Base-by-base conservation (phyloP, 2,797 vertebrate species). In the Crocidura indochinensis region DNA sequence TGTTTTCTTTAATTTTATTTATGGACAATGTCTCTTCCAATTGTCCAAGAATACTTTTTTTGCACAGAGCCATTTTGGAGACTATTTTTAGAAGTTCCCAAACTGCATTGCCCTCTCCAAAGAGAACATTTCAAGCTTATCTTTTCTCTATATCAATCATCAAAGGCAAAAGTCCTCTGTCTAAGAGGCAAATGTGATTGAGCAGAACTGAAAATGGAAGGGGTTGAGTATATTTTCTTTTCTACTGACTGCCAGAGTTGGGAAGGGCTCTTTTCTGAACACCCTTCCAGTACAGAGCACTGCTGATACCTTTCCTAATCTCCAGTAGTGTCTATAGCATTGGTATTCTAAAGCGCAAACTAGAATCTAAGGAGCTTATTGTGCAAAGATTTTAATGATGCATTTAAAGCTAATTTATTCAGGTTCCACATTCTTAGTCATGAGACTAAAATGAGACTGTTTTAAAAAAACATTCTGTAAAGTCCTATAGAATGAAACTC, bases 1-100 rank as follows among this genome's bases (percentile, higher is more conserved):
- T 94, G 84, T 88, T 60, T 85, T 38, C 89, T 91, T 85, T 62
- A 96, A 87, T 92, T 95, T 94, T 84, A 65, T 44, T 88, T 90
- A 82, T 91, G 93, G 96, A 97, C 94, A 97, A 93, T 56, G 76
- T 94, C 94, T 96, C 92, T 88, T 96, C 85, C 68, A n/a, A 79
- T 94, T 96, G 91, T 93, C 90, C 85, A 81, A 92, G 85, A 92
- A 91, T 46, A 53, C 77, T 90, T 91, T 24, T 24, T 92, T 91
- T 86, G 73, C 94, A 93, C 1, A 5, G 80, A 93, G 62, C 49
- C 85, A 31, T 89, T 85, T 92, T 69, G 74, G 71, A 77, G 94
- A 65, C 27, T 64, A 89, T 93, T 94, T 38, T 86, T 73, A 94
- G 83, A 94, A 89, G 68, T 92, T 46, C 83, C 87, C 94, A 88